Evolutionary conservation across 2,888 invertebrate genomes (phyloP).

Genomic region (Cryptocephalus primarius): DNA sequence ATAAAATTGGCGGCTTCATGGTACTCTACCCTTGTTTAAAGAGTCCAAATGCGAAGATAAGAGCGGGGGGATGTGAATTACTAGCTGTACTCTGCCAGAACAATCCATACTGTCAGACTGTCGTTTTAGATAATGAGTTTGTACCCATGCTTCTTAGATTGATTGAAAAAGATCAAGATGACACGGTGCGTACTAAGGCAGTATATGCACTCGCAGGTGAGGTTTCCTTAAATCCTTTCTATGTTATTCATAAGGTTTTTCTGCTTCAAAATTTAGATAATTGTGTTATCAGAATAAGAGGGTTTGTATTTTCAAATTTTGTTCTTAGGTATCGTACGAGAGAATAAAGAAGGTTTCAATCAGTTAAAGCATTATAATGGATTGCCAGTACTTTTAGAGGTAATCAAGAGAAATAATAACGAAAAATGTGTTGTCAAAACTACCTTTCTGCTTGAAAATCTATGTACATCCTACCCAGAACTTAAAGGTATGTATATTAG

Average conservation of each 20-base stretch:
- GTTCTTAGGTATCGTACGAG: conserved; percentile 54
- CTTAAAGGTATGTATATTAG: conserved; percentile 42
- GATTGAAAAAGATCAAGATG: conserved; percentile 46
- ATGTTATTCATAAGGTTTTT: conserved; percentile 1
- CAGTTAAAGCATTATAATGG: conserved; percentile 56
- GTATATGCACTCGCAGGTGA: conserved; percentile 72
- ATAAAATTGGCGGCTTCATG: conserved; percentile 71
- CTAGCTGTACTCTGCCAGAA: conserved; percentile 77
- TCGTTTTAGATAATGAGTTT: conserved; percentile 53
- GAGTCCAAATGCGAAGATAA: conserved; percentile 48
- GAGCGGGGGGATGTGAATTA: conserved; percentile 53
- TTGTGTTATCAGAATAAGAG: too few relatives aligned
- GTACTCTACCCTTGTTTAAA: conserved; percentile 59
- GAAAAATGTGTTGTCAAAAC: conserved; percentile 57
- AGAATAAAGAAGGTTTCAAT: conserved; percentile 47
- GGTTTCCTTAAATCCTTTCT: conserved; percentile 18
- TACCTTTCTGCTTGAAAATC: conserved; percentile 55
- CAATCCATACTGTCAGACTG: conserved; percentile 70
- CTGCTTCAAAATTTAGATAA: too few relatives aligned
- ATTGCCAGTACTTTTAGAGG: conserved; percentile 43
- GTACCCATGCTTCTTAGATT: conserved; percentile 52
- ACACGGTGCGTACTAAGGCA: conserved; percentile 53
- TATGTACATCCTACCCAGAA: conserved; percentile 43
- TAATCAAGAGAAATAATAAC: conserved; percentile 44
- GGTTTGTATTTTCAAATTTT: too few relatives aligned